Conservation (phyloP, 2,888 invertebrate species). For the Drosophila nr. medialis region DNA sequence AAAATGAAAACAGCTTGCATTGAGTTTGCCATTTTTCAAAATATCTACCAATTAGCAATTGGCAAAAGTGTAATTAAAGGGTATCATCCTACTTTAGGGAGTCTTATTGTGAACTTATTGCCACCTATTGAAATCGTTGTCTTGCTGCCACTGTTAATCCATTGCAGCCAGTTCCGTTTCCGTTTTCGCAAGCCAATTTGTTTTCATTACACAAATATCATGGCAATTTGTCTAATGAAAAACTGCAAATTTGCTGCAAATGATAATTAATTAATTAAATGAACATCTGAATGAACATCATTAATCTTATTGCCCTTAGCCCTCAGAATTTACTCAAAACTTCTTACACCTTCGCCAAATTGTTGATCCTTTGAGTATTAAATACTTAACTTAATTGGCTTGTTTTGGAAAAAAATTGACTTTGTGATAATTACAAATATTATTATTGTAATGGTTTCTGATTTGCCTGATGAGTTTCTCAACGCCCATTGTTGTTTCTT, state of each 20-base stretch:
- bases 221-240: conserved; percentile 41
- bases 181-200: conserved; percentile 24
- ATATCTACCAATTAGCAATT: neutral
- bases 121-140: conserved; percentile 13
- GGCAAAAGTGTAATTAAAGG: neutral
- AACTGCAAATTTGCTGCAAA: conserved; percentile 48
- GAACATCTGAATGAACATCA: conserved; percentile 22
- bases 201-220: conserved; percentile 43
- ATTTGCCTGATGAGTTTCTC: conserved; percentile 29
- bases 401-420: conserved; percentile 10
- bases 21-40: neutral
- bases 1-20: conserved; percentile 2
- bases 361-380: conserved; percentile 31
- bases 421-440: conserved; percentile 36
- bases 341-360: conserved; percentile 9
- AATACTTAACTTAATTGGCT: conserved; percentile 17
- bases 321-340: neutral
- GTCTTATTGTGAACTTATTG: conserved; percentile 15
- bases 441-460: conserved; percentile 44
- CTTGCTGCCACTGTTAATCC: neutral
- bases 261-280: conserved; percentile 51
- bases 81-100: neutral
- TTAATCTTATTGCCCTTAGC: conserved; percentile 25
- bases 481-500: conserved; percentile 9
- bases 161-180: neutral